phyloP scores from a whole-genome alignment of 2,888 invertebrate species.

The Apamea anceps region DNA sequence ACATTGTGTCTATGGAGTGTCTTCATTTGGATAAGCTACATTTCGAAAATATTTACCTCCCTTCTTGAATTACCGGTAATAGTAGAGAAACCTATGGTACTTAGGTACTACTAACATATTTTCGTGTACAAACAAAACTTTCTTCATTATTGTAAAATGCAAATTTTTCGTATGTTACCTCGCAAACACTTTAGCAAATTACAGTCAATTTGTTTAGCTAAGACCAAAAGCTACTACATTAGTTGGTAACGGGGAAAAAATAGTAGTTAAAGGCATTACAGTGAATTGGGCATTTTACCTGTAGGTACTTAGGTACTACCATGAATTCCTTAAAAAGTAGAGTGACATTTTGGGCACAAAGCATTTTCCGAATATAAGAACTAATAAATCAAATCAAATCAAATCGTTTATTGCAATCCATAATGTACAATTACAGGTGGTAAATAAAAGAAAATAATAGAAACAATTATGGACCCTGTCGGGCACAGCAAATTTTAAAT shows the following conservation, averaged over 20 bases:
- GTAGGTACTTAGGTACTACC: background rate
- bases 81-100: constrained; percentile 31
- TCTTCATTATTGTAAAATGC: constrained; percentile 46
- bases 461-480: too few species aligned
- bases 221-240: constrained; percentile 20
- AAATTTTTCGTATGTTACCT: constrained; percentile 45
- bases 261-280: background rate
- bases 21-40: constrained; percentile 16
- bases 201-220: constrained; percentile 53
- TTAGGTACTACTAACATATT: constrained; percentile 21
- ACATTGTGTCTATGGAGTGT: background rate
- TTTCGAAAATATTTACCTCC: constrained; percentile 18
- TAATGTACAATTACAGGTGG: too few species aligned
- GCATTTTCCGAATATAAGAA: background rate
- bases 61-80: constrained; percentile 21
- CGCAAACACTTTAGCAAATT: constrained; percentile 46
- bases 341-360: background rate
- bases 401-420: too few species aligned
- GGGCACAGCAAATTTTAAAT: too few species aligned
- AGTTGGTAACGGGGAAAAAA: constrained; percentile 20
- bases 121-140: constrained; percentile 36
- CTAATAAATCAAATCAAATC: too few species aligned
- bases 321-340: background rate
- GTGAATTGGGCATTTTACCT: constrained; percentile 10
- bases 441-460: too few species aligned